Base-by-base conservation (phyloP, 2,797 vertebrate species). In the Brotogeris chrysoptera region DNA sequence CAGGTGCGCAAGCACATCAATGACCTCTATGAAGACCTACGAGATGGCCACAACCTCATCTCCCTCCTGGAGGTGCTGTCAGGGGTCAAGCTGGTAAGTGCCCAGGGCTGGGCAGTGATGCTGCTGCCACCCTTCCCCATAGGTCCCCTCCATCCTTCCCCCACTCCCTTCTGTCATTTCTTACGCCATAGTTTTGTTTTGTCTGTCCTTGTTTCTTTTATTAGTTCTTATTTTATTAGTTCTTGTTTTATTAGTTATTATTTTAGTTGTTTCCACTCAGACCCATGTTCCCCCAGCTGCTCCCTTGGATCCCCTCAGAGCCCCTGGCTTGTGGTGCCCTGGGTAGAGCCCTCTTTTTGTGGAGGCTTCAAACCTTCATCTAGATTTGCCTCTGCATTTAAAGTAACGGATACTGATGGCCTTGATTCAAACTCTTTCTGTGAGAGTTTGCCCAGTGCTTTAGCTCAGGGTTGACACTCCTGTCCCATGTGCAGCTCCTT, bases 1-100 rank as follows among this genome's bases (percentile, higher is more conserved):
- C 96, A 99, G 99, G 99, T 99, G 97, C 99, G 99, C 88, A 99
- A 99, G 95, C 98, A 99, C 97, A 98, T 99, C 97, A 98, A 98
- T 41, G 98, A 99, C 97, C 98, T 99, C 77, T 99, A 99, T 32
- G 98, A 99, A 95, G 98, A 99, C 88, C 95, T 99, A 52, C 97
- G 98, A 24, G 98, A 99, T 93, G 98, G 98, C 41, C 98, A 99
- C 96, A 99, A 99, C 97, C 98, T 99, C 92, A 98, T 99, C 91
- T 99, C 98, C 59, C 98, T 99, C 55, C 97, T 99, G 96, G 98
- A 99, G 92, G 98, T 99, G 92, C 98, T 99, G 92, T 99, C 99
- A 0, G 98, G 98, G 32, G 98, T 99, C 97, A 99, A 99, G 79
- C 98, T 99, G 99, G 99, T 99, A 95, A 97, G 97, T 78, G 17